These are phyloP conservation scores for Cheilosia pagana DNA, from an alignment of 2,888 invertebrate genomes.

Conservation along the genomic window DNA sequence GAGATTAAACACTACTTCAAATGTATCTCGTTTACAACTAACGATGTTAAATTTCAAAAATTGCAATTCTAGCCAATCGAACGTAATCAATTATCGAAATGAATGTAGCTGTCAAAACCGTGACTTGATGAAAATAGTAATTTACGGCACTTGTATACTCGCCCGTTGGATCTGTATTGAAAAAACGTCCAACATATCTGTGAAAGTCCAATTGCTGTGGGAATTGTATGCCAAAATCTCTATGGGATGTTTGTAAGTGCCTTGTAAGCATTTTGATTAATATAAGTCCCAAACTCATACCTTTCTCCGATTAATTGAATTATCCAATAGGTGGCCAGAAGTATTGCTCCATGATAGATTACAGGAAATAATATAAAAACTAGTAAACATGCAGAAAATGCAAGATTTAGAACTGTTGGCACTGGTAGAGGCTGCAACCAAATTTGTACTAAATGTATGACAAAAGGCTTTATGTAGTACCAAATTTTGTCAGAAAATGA, in stretches of 20 bases:
- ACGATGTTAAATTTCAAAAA: neutral
- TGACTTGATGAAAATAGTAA: neutral
- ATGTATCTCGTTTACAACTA: neutral
- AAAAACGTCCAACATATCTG: conserved; percentile 31
- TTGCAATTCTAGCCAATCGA: conserved; percentile 6
- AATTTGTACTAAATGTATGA: conserved; percentile 40
- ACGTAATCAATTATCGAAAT: conserved; percentile 28
- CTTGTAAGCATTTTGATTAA: neutral
- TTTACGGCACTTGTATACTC: conserved; percentile 22
- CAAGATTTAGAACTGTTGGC: conserved; percentile 50
- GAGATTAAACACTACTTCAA: neutral
- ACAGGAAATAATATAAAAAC: conserved; percentile 48
- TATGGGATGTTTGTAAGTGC: neutral
- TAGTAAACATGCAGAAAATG: conserved; percentile 36
- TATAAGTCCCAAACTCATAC: neutral
- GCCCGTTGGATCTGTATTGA: conserved; percentile 54
- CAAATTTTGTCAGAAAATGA: conserved; percentile 14
- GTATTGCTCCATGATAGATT: conserved; percentile 48
- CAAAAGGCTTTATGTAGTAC: conserved; percentile 59
- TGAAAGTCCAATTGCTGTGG: conserved; percentile 14
- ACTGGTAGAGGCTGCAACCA: conserved; percentile 53
- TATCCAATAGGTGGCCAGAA: conserved; percentile 45
- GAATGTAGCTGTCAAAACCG: neutral
- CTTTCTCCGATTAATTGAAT: conserved; percentile 48
- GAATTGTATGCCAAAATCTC: conserved; percentile 41